Conservation (phyloP, 2,797 vertebrate species). For the Merluccius polli region DNA sequence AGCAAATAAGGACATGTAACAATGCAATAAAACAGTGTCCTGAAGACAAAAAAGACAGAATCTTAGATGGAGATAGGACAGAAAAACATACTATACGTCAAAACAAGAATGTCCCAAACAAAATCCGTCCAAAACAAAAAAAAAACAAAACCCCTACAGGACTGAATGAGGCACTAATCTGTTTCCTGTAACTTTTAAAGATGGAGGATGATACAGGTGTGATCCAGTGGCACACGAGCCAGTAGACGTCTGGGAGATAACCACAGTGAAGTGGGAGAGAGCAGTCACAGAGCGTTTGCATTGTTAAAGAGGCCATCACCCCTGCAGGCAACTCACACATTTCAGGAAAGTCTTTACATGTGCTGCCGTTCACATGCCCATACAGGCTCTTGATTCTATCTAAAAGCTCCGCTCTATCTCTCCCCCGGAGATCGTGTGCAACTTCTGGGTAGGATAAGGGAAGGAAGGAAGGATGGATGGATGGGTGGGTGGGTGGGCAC, state of each 20-base stretch:
- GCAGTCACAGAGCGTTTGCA: slow-evolving; percentile 30
- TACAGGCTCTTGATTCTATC: slow-evolving; percentile 41
- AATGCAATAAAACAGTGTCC: neutral
- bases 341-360: slow-evolving; percentile 22
- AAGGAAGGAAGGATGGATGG: slow-evolving; percentile 18
- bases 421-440: slow-evolving; percentile 7
- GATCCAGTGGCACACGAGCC: neutral
- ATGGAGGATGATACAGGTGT: neutral
- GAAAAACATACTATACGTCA: neutral
- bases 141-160: neutral
- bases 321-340: slow-evolving; percentile 1
- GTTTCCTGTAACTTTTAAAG: neutral
- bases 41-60: neutral
- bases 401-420: neutral
- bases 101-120: neutral
- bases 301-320: slow-evolving; percentile 34
- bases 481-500: neutral
- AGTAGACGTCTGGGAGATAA: slow-evolving; percentile 29
- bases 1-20: neutral
- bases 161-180: slow-evolving; percentile 39
- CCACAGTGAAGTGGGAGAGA: slow-evolving; percentile 7
- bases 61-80: neutral
- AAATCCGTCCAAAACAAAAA: neutral
- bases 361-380: slow-evolving; percentile 36
- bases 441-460: slow-evolving; percentile 8